Evolutionary conservation across 2,113 vertebrate genomes (phyloP), one percentile per base, ranked within the genome.

Genomic region (Lanius ludovicianus): DNA sequence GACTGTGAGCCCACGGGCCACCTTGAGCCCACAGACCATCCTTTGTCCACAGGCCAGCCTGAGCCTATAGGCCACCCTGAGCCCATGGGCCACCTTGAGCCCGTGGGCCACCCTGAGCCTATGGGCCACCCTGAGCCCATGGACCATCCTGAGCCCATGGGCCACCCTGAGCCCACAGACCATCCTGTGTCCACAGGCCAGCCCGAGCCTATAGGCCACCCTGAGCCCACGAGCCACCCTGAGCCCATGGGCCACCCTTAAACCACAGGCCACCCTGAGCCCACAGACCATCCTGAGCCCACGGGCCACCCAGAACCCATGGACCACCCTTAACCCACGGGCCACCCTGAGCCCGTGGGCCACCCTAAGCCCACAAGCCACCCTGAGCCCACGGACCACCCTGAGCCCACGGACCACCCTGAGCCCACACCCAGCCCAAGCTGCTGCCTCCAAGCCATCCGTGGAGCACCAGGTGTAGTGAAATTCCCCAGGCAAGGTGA

Each of bases 391-490:
- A 7, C 6, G 2, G 33, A 14, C 9, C 56, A 24, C 8, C 56
- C 56, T 15, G 28, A 53, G 28, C 20, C 55, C 13, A 21, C 4
- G 2, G 16, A 10, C 11, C 53, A 33, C 12, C 47, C 47, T 0
- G 0, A 52, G 68, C 46, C 49, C 22, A 2, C 1, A 16, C 6
- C 4, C 44, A 73, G 16, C 39, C 39, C 0, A 0, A 23, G 55
- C 33, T 11, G 5, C 33, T 1, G 1, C 3, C 31, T 25, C 52
- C 81, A 27, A 24, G 24, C 23, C 3, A 1, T 64, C 30, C 44
- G 20, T 28, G 12, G 18, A 56, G 35, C 71, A 22, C 18, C 4
- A 2, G 11, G 11, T 11, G 5, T 8, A 21, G n/a, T 0, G 2
- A 57, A 28, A 30, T 6, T 1, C 10, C 46, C 15, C 15, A 3